Base-by-base conservation (phyloP, 23 tunicate species). In the Clavelina lepadiformis region DNA sequence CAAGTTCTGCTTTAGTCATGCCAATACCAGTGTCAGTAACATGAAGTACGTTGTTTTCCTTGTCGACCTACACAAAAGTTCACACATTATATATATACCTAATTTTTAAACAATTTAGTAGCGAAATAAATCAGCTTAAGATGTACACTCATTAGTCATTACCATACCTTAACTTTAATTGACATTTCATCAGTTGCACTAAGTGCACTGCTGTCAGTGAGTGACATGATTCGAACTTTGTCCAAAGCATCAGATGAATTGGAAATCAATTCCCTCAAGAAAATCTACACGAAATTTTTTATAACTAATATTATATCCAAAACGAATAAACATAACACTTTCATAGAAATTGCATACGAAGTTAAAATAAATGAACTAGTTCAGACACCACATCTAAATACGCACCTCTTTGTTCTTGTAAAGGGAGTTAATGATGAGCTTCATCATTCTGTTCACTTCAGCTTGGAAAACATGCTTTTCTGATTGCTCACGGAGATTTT, bases 21-120 rank as follows among this genome's bases (percentile, higher is more conserved):
- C 99, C 99, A 69, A 94, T 86, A 80, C 99, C 99, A 86, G 99
- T 94, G 51, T 94, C 99, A 64, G 99, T 94, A n/a, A 94, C 88
- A 82, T 86, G 95, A 38, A 94, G 73, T 6, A 86, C 86, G 46
- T 81, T 80, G 77, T 81, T 81, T 63, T 94, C 99, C 65, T 86
- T 94, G 60, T 94, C 99, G 59, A 86, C 73, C 96, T 87, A 38
- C 51, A 68, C 3, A 33, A 22, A 33, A 71, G 45, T n/a, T 11
- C 18, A 13, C 50, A 11, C n/a, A n/a, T n/a, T n/a, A n/a, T n/a
- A n/a, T n/a, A n/a, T n/a, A n/a, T n/a, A n/a, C n/a, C n/a, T n/a
- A n/a, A n/a, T n/a, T n/a, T n/a, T n/a, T n/a, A n/a, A n/a, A n/a
- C n/a, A n/a, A n/a, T n/a, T n/a, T n/a, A n/a, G n/a, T n/a, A n/a